Evolutionary conservation across 2,797 vertebrate species (phyloP).

Genomic region (Uromys caudimaculatus): DNA sequence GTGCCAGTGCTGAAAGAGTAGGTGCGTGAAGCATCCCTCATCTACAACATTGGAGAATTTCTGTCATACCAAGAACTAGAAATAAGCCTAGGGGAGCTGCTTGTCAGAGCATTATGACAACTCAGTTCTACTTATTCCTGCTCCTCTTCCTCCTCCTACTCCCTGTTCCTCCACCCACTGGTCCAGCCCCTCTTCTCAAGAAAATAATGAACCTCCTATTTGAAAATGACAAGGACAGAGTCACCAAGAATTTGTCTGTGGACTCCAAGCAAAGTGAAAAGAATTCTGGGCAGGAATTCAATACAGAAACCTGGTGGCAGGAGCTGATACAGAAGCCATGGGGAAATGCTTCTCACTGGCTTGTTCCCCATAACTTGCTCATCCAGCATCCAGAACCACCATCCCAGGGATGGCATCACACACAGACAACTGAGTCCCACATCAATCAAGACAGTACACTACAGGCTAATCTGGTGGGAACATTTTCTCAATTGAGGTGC

Average conservation of each 20-base stretch:
- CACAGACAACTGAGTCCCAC: not conserved
- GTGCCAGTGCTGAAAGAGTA: not conserved
- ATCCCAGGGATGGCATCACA: not conserved
- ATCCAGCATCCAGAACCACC: not conserved
- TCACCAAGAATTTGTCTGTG: not conserved
- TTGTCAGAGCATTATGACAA: conserved; percentile 10
- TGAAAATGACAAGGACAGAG: not conserved
- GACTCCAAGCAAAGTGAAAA: not conserved
- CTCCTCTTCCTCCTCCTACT: not conserved
- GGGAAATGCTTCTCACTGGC: not conserved
- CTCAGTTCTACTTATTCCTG: not conserved
- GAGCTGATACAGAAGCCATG: not conserved
- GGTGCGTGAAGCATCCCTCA: not conserved
- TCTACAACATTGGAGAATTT: not conserved
- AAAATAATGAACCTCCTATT: not conserved
- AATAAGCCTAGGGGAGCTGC: not conserved
- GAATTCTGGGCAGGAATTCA: not conserved
- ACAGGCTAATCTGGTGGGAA: not conserved
- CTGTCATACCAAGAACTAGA: not conserved
- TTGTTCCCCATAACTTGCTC: not conserved
- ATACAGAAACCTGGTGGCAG: not conserved
- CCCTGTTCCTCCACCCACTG: not conserved
- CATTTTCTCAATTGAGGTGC: not conserved
- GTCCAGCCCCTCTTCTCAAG: not conserved
- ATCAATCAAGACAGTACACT: not conserved